These are phyloP conservation scores for Bursaphelenchus mucronatus DNA, from an alignment of 1,140 invertebrate species.

Conservation along the genomic window DNA sequence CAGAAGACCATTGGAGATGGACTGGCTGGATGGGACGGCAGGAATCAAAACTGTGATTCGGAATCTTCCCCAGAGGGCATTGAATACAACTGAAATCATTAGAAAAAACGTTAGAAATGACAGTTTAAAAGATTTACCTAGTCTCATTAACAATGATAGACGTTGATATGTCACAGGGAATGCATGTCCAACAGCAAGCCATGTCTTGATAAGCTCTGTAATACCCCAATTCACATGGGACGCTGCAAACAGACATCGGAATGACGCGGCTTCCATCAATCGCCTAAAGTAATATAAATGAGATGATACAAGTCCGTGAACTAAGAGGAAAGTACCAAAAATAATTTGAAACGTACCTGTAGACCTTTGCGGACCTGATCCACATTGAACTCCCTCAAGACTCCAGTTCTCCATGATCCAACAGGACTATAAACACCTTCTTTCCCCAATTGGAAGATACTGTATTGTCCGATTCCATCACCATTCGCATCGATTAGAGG, in stretches of 20 bases:
- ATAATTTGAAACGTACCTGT: constrained; percentile 24
- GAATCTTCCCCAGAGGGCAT: constrained; percentile 68
- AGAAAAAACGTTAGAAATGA: constrained; percentile 10
- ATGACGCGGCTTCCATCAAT: constrained; percentile 27
- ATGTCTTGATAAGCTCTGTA: constrained; percentile 66
- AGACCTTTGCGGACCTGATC: constrained; percentile 45
- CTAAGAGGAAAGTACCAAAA: neutral
- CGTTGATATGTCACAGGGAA: constrained; percentile 69
- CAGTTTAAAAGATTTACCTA: constrained; percentile 63
- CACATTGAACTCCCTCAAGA: constrained; percentile 40
- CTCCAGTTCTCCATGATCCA: constrained; percentile 39
- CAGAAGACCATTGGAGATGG: constrained; percentile 71
- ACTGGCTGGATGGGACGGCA: constrained; percentile 68
- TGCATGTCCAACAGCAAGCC: constrained; percentile 74
- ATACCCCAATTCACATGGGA: constrained; percentile 68
- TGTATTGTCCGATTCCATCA: constrained; percentile 64
- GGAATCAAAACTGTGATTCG: constrained; percentile 66
- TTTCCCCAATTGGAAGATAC: constrained; percentile 60
- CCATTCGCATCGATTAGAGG: constrained; percentile 63
- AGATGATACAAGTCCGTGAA: neutral
- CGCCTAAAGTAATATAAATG: constrained; percentile 22
- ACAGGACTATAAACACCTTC: constrained; percentile 50
- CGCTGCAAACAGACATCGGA: constrained; percentile 69
- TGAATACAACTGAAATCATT: constrained; percentile 61
- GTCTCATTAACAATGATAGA: constrained; percentile 70